Evolutionary conservation across 2,888 invertebrate species (phyloP).

Genomic region (Cephus rjabovi): DNA sequence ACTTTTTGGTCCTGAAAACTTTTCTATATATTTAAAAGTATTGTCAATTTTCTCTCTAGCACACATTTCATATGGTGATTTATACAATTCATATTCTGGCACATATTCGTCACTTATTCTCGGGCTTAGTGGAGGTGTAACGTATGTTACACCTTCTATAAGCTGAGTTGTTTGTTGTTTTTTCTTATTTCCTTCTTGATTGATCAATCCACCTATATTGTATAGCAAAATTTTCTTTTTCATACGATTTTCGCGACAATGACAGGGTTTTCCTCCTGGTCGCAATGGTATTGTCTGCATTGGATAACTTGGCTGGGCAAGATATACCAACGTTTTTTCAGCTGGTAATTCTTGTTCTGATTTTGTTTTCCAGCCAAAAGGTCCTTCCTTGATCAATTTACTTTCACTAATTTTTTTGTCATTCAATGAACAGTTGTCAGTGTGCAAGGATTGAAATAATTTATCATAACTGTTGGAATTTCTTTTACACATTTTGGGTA

Average conservation of each 20-base stretch:
- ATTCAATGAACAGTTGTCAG: slow-evolving; percentile 2
- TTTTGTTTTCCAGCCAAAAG: slow-evolving; percentile 44
- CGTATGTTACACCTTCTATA: slow-evolving; percentile 47
- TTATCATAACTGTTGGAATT: slow-evolving; percentile 4
- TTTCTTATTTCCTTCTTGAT: slow-evolving; percentile 9
- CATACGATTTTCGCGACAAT: slow-evolving; percentile 53
- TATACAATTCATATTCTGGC: slow-evolving; percentile 53
- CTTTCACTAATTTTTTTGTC: background rate
- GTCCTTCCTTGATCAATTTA: slow-evolving; percentile 25
- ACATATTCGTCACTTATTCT: slow-evolving; percentile 54
- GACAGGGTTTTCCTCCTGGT: slow-evolving; percentile 48
- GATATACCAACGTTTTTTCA: slow-evolving; percentile 47
- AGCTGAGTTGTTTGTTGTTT: slow-evolving; percentile 29
- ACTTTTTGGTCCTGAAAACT: slow-evolving; percentile 29
- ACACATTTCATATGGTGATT: slow-evolving; percentile 44
- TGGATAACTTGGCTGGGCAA: slow-evolving; percentile 41
- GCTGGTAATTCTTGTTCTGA: slow-evolving; percentile 47
- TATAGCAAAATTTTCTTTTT: slow-evolving; percentile 45
- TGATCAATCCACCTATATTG: slow-evolving; percentile 40
- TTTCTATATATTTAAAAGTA: slow-evolving; percentile 30
- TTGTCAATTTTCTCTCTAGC: slow-evolving; percentile 24
- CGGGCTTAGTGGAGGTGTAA: slow-evolving; percentile 50
- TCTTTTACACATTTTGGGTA: slow-evolving; percentile 22
- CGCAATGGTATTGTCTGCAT: slow-evolving; percentile 42
- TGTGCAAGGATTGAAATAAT: slow-evolving; percentile 3